Percentiles rank a stretch among this genome's conserved stretches.
Evolutionary conservation across 2,888 invertebrate species (phyloP).

Genomic region (Allophyes oxyacanthae): DNA sequence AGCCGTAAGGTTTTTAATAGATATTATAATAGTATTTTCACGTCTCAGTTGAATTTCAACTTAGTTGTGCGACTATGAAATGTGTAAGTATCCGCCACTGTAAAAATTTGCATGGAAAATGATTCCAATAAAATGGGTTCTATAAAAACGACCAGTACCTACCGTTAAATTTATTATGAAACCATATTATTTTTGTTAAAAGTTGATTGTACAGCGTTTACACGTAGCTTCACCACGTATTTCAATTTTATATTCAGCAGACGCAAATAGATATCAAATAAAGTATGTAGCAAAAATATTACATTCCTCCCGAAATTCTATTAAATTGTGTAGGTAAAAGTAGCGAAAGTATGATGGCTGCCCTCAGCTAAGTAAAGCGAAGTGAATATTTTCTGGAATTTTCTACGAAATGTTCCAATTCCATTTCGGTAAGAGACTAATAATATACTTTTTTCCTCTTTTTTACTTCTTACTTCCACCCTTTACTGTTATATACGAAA

Average conservation of each 20-base stretch:
- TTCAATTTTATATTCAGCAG: slow-evolving; percentile 46
- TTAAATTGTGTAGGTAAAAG: slow-evolving; percentile 82
- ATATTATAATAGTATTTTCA: slow-evolving; percentile 58
- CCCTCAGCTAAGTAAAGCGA: slow-evolving; percentile 85
- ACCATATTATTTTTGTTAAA: background rate
- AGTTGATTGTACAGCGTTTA: background rate
- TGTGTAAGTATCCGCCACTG: background rate
- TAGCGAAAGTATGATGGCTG: slow-evolving; percentile 85
- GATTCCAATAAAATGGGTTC: too few species aligned
- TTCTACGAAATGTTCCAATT: slow-evolving; percentile 88
- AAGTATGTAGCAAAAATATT: slow-evolving; percentile 68
- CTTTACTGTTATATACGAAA: slow-evolving; percentile 86
- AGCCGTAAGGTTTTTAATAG: slow-evolving; percentile 61
- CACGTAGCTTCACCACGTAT: slow-evolving; percentile 14
- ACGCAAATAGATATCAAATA: slow-evolving; percentile 62
- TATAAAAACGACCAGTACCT: too few species aligned
- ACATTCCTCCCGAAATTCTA: slow-evolving; percentile 76
- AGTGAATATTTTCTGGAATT: slow-evolving; percentile 87
- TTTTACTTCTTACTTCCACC: slow-evolving; percentile 89
- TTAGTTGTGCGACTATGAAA: slow-evolving; percentile 9
- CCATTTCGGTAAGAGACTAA: slow-evolving; percentile 89
- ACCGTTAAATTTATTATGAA: too few species aligned
- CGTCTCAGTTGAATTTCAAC: slow-evolving; percentile 41
- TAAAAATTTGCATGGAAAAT: too few species aligned
- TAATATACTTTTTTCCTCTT: slow-evolving; percentile 88